Conservation (phyloP, 2,113 vertebrate genomes). For the Chauna torquata region DNA sequence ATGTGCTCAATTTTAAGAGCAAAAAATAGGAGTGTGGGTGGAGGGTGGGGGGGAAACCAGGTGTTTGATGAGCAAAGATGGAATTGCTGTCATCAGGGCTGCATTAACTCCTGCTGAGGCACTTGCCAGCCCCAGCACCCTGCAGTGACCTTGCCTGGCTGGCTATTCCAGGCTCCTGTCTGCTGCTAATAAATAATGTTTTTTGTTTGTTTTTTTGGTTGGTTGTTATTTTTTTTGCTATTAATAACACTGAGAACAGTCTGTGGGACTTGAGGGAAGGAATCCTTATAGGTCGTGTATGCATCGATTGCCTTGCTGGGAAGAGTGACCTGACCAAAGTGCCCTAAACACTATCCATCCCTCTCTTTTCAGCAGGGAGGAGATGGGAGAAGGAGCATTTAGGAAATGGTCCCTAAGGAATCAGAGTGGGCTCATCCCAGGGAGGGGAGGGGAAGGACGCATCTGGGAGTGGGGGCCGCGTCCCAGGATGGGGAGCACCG, state of each 20-base stretch:
- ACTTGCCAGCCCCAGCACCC: neutral
- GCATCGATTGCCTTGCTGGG: accelerated
- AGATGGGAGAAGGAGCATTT: neutral
- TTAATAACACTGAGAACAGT: neutral
- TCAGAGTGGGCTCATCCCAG: neutral
- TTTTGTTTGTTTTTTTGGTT: neutral
- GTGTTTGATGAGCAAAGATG: neutral
- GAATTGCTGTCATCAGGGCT: neutral
- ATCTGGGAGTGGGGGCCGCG: neutral
- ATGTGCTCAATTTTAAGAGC: neutral
- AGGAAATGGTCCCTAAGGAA: neutral
- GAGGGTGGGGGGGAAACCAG: neutral
- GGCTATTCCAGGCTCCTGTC: neutral
- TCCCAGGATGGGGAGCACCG: neutral
- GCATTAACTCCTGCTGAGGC: neutral
- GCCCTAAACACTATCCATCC: neutral
- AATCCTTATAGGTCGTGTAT: neutral
- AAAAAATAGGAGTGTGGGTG: neutral
- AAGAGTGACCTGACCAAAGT: neutral
- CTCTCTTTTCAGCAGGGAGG: neutral
- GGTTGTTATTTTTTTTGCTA: neutral
- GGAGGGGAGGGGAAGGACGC: neutral
- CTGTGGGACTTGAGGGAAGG: neutral
- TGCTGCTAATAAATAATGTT: neutral
- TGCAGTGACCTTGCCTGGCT: neutral